Percentiles rank a stretch among this genome's conserved stretches.
phyloP scores from a whole-genome alignment of 2,888 invertebrate genomes.

The Philereme transversata region DNA sequence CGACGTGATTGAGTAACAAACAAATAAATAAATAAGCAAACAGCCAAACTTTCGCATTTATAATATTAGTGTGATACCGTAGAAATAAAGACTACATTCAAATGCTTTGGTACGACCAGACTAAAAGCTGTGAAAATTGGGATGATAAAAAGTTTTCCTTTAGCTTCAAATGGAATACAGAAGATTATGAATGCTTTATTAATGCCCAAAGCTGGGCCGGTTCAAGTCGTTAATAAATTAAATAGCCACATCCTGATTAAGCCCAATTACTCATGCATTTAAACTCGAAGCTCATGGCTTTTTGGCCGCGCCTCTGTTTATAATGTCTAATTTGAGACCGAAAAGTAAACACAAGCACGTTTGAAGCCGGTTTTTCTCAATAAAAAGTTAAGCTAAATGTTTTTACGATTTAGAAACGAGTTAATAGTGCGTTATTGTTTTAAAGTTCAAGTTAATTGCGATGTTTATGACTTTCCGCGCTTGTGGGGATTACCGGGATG shows the following conservation, averaged over 20 bases:
- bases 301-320: conserved; percentile 28
- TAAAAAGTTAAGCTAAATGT: conserved; percentile 9
- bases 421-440: too few relatives aligned
- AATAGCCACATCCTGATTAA: conserved; percentile 42
- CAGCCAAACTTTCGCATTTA: too few relatives aligned
- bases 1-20: too few relatives aligned
- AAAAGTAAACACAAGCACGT: conserved; percentile 17
- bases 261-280: conserved; percentile 35
- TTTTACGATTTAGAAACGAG: conserved; percentile 6
- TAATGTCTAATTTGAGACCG: conserved; percentile 24
- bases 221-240: conserved; percentile 30
- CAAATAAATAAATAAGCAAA: too few relatives aligned
- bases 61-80: too few relatives aligned
- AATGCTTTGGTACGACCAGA: too few relatives aligned
- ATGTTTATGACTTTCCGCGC: too few relatives aligned
- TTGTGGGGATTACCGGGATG: too few relatives aligned
- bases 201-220: conserved; percentile 21
- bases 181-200: conserved; percentile 23
- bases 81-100: too few relatives aligned
- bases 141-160: conserved; percentile 5
- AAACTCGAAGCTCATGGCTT: conserved; percentile 20
- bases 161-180: conserved; percentile 12
- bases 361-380: conserved; percentile 8
- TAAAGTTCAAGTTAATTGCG: too few relatives aligned
- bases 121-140: background rate